Evolutionary conservation across 2,113 vertebrate species (phyloP).

Genomic region (Trematomus loennbergii): DNA sequence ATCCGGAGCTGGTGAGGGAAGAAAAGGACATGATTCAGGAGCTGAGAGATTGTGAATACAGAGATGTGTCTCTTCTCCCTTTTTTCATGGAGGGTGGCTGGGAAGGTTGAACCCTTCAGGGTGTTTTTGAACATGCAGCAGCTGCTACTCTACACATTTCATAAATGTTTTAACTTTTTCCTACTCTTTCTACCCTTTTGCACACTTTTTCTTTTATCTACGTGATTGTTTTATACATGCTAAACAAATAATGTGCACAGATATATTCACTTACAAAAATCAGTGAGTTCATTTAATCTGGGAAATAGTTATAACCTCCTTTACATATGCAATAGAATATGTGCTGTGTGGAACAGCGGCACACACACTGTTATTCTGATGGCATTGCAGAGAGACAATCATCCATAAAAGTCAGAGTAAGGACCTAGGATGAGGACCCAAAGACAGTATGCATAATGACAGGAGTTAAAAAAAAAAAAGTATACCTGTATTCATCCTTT

Average conservation of each 20-base stretch:
- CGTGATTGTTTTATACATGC: not conserved
- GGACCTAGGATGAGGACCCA: not conserved
- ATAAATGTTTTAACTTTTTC: not conserved
- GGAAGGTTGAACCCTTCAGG: not conserved
- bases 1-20: constrained; percentile 44
- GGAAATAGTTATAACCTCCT: not conserved
- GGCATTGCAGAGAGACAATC: constrained; percentile 2
- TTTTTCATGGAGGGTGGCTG: not conserved
- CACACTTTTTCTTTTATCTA: not conserved
- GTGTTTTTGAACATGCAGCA: not conserved
- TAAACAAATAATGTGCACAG: no score
- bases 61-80: not conserved
- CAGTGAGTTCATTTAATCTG: not conserved
- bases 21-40: constrained; percentile 33
- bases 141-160: not conserved
- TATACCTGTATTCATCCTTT: no score
- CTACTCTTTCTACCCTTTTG: not conserved
- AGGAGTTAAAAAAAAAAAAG: no score
- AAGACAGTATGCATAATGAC: not conserved
- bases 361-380: constrained; percentile 28
- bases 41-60: not conserved
- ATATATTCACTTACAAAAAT: not conserved
- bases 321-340: not conserved
- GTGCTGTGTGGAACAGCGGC: not conserved
- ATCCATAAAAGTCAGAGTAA: not conserved